phyloP scores from a whole-genome alignment of 2,888 invertebrate genomes.

The Yponomeuta evonymella region DNA sequence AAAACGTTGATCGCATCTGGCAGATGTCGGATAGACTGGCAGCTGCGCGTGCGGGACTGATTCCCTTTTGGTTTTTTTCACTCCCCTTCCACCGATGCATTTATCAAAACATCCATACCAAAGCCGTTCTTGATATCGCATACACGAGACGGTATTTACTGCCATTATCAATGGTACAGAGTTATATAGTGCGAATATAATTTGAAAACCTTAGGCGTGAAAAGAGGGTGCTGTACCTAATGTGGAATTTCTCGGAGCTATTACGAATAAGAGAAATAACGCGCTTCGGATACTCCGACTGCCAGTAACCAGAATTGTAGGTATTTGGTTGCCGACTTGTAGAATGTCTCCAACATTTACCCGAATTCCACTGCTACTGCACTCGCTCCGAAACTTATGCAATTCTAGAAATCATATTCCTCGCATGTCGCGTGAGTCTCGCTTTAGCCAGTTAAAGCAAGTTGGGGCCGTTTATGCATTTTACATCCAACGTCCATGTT shows the following conservation, averaged over 20 bases:
- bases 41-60: slow-evolving; percentile 42
- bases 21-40: slow-evolving; percentile 32
- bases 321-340: not conserved
- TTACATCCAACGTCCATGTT: not conserved
- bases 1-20: slow-evolving; percentile 29
- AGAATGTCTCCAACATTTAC: slow-evolving; percentile 25
- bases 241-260: slow-evolving; percentile 9
- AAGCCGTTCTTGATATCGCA: not conserved
- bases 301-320: not conserved
- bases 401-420: slow-evolving; percentile 11
- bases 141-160: not conserved
- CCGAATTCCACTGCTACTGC: slow-evolving; percentile 27
- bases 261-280: slow-evolving; percentile 16
- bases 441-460: not conserved
- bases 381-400: slow-evolving; percentile 16
- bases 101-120: slow-evolving; percentile 12
- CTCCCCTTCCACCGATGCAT: slow-evolving; percentile 10
- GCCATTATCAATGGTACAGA: not conserved
- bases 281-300: not conserved
- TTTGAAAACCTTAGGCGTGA: not conserved
- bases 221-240: not conserved
- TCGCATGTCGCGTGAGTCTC: not conserved
- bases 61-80: slow-evolving; percentile 26
- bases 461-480: not conserved
- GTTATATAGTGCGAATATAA: not conserved